These are phyloP conservation scores for Cynodonichthys magdalenae DNA, from an alignment of 2,797 vertebrate genomes.

Conservation along the genomic window DNA sequence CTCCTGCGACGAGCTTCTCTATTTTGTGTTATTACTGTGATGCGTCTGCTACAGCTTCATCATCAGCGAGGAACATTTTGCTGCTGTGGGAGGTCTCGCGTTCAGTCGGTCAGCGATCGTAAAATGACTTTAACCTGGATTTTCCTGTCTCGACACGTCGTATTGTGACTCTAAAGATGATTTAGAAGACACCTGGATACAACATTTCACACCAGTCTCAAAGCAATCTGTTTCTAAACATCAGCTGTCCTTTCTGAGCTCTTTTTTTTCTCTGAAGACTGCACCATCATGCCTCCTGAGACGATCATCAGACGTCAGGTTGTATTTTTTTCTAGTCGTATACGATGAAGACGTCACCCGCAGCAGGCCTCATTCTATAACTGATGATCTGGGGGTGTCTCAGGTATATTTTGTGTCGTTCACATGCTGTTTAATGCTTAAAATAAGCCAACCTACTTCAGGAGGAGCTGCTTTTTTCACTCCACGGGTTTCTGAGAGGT, in stretches of 20 bases:
- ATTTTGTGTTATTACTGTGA: not conserved
- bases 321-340: not conserved
- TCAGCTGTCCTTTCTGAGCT: conserved; percentile 9
- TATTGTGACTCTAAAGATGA: not conserved
- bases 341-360: not conserved
- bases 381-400: not conserved
- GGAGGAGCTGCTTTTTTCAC: not conserved
- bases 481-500: too few species aligned
- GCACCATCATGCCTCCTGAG: conserved; percentile 33
- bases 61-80: not conserved
- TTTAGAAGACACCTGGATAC: not conserved
- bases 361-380: not conserved
- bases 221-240: conserved; percentile 26
- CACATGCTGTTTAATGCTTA: not conserved
- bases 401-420: conserved; percentile 1
- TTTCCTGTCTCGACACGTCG: not conserved
- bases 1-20: too few species aligned
- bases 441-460: not conserved
- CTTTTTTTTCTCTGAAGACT: conserved; percentile 14
- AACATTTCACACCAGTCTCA: conserved; percentile 21
- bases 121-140: not conserved
- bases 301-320: conserved; percentile 25
- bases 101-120: not conserved
- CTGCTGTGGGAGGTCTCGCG: not conserved
- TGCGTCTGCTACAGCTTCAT: not conserved